Evolutionary conservation across 2,113 vertebrate species (phyloP).

Genomic region (Willisornis vidua): DNA sequence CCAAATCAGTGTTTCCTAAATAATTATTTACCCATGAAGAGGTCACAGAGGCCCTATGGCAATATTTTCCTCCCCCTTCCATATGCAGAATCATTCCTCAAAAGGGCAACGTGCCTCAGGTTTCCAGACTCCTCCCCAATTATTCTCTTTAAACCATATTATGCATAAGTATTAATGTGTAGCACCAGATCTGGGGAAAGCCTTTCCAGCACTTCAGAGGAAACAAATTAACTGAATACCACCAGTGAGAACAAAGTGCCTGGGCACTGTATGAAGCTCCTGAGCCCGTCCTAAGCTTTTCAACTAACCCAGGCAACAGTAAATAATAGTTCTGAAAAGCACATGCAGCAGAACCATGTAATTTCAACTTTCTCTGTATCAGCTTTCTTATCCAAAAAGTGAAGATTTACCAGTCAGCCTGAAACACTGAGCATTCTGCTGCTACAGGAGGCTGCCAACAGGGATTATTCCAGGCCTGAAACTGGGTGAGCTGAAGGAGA

Average conservation of each 20-base stretch:
- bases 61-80: not conserved
- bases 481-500: not conserved
- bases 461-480: not conserved
- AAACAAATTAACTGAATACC: not conserved
- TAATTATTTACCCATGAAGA: slow-evolving; percentile 43
- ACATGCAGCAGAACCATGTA: not conserved
- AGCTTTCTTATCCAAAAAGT: not conserved
- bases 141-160: slow-evolving; percentile 22
- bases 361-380: not conserved
- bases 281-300: not conserved
- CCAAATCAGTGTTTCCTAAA: slow-evolving; percentile 38
- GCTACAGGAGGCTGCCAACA: not conserved
- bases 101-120: slow-evolving; percentile 28
- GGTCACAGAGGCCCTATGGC: not conserved
- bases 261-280: not conserved
- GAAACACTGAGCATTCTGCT: not conserved
- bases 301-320: not conserved
- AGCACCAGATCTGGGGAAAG: not conserved
- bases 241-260: not conserved
- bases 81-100: not conserved
- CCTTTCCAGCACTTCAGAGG: not conserved
- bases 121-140: slow-evolving; percentile 4
- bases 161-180: not conserved
- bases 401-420: not conserved
- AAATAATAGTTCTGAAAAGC: not conserved